Conservation (phyloP, 2,113 vertebrate species). For the Todiramphus saurophagus region DNA sequence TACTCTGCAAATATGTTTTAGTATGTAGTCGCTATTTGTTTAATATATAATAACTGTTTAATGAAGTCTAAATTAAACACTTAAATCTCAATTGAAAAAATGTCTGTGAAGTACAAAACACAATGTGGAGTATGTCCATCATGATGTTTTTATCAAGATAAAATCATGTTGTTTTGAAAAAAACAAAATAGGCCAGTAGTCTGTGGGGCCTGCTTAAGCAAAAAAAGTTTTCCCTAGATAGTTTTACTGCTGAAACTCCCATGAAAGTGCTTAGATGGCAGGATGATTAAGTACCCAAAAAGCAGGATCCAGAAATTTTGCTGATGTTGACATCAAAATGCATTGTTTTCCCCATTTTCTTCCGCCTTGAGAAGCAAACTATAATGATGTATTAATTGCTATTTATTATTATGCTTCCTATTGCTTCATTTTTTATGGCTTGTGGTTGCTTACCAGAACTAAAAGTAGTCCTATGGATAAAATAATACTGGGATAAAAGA, state of each 20-base stretch:
- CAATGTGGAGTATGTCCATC: neutral
- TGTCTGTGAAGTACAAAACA: neutral
- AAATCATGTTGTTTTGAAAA: neutral
- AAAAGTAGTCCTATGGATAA: neutral
- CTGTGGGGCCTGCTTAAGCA: neutral
- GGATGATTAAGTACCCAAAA: conserved; percentile 30
- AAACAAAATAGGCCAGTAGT: neutral
- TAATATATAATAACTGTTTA: conserved; percentile 50
- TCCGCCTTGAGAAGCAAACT: conserved; percentile 31
- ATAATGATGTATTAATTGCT: conserved; percentile 64
- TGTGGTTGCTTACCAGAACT: neutral
- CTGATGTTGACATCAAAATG: conserved; percentile 61
- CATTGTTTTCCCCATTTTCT: conserved; percentile 30
- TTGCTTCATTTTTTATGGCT: neutral
- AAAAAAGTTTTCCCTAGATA: neutral
- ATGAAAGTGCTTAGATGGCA: conserved; percentile 11
- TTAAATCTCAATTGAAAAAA: conserved; percentile 8
- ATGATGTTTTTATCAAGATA: neutral
- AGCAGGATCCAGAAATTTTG: conserved; percentile 46
- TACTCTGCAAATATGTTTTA: conserved; percentile 55
- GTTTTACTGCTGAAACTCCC: neutral
- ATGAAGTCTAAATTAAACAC: conserved; percentile 62
- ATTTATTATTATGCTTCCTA: conserved; percentile 31
- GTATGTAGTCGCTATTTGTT: conserved; percentile 52
- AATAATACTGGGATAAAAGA: neutral